Base-by-base conservation (phyloP, 2,113 vertebrate genomes). In the Jacana jacana region DNA sequence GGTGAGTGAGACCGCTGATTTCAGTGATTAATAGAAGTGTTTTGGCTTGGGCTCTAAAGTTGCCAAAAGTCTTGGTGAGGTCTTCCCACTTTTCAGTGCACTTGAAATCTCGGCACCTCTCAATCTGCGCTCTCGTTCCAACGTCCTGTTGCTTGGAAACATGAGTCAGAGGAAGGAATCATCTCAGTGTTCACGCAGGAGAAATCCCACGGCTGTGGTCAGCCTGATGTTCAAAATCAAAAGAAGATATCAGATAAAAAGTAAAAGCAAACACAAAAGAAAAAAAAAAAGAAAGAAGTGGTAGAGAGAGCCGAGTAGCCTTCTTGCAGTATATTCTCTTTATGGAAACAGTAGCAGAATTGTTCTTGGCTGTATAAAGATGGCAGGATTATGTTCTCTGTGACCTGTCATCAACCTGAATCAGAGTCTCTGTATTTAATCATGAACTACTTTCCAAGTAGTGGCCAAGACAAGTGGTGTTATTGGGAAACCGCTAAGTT, bases 71-170 rank as follows among this genome's bases (percentile, higher is more conserved):
- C 48, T 83, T 1, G 1, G 20, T 81, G 63, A 11, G 54, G 57
- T 65, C 51, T 93, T 86, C 68, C 27, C 39, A 31, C 58, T 82
- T 85, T 68, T 75, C 30, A 68, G 48, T 25, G 68, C 39, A 33
- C 63, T 77, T 66, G 42, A 78, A 80, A 60, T 20, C 77, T 66
- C 35, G 25, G 61, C 77, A 76, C 54, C 61, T 91, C 55, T 68
- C 19, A 1, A 8, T 65, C 51, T 69, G 39, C 0, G 0, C 39
- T 76, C 57, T 40, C 2, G 4, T 89, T 86, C 77, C 31, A 39
- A 14, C 31, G 16, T 58, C 73, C 20, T 70, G 86, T 95, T 96
- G 86, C 86, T 94, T 95, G 88, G 92, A 96, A 91, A 95, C 66
- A 42, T 52, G 73, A 86, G 48, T 55, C 54, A 82, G 39, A 1